Conservation (phyloP, 30 jellyfish, hydroid and myxozoan species). For the Haliclystus octoradiatus region DNA sequence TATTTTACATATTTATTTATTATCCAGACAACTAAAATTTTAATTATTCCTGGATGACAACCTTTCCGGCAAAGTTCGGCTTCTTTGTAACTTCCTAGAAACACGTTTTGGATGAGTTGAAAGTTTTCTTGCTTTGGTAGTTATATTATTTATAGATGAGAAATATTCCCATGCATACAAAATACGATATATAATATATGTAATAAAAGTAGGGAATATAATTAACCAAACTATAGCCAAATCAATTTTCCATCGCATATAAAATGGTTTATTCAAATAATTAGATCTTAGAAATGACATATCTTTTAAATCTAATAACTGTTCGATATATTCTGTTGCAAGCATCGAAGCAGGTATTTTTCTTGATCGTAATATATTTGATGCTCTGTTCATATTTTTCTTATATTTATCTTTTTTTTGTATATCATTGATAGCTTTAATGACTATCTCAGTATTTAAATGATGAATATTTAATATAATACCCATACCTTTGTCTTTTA, state of each 20-base stretch:
- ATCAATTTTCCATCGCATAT: constrained; percentile 6
- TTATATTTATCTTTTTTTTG: not conserved
- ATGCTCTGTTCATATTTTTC: constrained; percentile 5
- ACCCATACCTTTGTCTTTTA: constrained; percentile 18
- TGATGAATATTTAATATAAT: not conserved
- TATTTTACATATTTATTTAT: no score
- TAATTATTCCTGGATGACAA: no score
- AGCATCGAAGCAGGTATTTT: constrained; percentile 7
- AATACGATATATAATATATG: no score
- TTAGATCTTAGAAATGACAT: constrained; percentile 17
- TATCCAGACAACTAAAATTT: no score
- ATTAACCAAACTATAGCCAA: constrained; percentile 5
- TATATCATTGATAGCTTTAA: not conserved
- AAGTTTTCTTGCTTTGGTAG: no score
- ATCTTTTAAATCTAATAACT: constrained; percentile 9
- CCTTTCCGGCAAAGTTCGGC: no score
- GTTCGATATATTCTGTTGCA: constrained; percentile 29
- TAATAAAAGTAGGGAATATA: not conserved
- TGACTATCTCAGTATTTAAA: not conserved
- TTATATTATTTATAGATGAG: no score
- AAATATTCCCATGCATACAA: no score
- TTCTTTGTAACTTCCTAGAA: no score
- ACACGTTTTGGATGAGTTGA: no score
- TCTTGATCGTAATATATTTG: constrained; percentile 17
- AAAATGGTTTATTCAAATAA: constrained; percentile 4